phyloP scores from a whole-genome alignment of 2,113 vertebrate species.

The Naja naja region DNA sequence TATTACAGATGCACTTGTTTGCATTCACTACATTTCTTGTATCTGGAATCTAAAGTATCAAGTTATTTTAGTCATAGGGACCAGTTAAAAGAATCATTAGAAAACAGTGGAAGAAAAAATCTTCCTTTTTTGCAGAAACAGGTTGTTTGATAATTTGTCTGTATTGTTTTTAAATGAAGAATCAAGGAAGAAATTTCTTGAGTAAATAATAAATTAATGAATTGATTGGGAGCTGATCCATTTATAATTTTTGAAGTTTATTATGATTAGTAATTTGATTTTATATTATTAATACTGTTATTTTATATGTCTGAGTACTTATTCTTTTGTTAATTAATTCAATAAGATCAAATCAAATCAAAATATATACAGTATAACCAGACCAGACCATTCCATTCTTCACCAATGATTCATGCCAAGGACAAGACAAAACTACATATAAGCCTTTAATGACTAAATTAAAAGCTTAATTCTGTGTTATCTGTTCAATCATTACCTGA shows the following conservation, averaged over 20 bases:
- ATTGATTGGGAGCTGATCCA: neutral
- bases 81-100: neutral
- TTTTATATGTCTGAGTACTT: neutral
- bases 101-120: neutral
- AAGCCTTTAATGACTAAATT: neutral
- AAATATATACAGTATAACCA: neutral
- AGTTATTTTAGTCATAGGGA: neutral
- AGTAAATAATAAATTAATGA: neutral
- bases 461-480: neutral
- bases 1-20: neutral
- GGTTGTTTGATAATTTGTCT: neutral
- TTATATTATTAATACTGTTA: neutral
- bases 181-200: neutral
- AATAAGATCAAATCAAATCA: neutral
- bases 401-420: neutral
- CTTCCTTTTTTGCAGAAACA: neutral
- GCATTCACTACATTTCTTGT: neutral
- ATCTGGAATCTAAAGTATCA: neutral
- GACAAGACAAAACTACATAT: neutral
- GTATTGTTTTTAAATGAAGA: neutral
- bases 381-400: neutral
- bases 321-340: neutral
- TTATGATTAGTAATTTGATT: neutral
- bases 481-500: neutral
- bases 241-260: neutral